Percentiles rank a stretch among this genome's conserved stretches.
Conservation (phyloP, 2,888 invertebrate species). For the Dorcus hopei region DNA sequence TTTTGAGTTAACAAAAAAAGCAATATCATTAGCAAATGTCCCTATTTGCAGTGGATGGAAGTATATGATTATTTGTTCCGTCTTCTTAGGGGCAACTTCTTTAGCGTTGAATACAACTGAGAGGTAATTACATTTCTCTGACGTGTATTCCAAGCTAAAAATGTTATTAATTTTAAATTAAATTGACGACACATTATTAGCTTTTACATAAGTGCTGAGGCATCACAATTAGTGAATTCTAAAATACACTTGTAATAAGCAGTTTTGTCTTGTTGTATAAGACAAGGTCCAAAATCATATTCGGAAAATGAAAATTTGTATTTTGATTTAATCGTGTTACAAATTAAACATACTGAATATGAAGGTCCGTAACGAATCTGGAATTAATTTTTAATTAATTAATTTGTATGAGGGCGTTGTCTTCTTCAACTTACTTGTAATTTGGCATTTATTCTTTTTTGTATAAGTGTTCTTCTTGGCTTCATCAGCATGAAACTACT, state of each 20-base stretch:
- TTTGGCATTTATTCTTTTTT: slow-evolving; percentile 20
- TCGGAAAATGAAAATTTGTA: slow-evolving; percentile 61
- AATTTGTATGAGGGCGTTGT: background rate
- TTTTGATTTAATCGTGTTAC: slow-evolving; percentile 56
- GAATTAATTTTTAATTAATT: slow-evolving; percentile 18
- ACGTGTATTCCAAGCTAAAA: slow-evolving; percentile 54
- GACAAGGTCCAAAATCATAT: slow-evolving; percentile 66
- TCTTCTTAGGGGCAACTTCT: slow-evolving; percentile 48
- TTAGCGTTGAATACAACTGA: slow-evolving; percentile 50
- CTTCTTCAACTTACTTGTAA: slow-evolving; percentile 17
- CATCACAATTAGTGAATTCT: slow-evolving; percentile 45
- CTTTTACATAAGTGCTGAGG: slow-evolving; percentile 38
- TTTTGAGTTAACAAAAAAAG: slow-evolving; percentile 56
- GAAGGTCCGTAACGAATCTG: slow-evolving; percentile 67
- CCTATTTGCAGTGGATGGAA: slow-evolving; percentile 57
- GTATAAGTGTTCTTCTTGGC: slow-evolving; percentile 23
- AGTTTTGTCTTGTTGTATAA: slow-evolving; percentile 54
- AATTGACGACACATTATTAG: background rate
- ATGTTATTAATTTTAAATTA: background rate
- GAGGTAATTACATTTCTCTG: slow-evolving; percentile 52
- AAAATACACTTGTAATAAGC: slow-evolving; percentile 50
- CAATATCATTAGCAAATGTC: slow-evolving; percentile 53
- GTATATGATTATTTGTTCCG: slow-evolving; percentile 52
- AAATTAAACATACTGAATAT: slow-evolving; percentile 58
- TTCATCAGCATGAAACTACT: slow-evolving; percentile 11